Evolutionary conservation across 2,113 vertebrate genomes (phyloP).

Genomic region (Haemorhous mexicanus): DNA sequence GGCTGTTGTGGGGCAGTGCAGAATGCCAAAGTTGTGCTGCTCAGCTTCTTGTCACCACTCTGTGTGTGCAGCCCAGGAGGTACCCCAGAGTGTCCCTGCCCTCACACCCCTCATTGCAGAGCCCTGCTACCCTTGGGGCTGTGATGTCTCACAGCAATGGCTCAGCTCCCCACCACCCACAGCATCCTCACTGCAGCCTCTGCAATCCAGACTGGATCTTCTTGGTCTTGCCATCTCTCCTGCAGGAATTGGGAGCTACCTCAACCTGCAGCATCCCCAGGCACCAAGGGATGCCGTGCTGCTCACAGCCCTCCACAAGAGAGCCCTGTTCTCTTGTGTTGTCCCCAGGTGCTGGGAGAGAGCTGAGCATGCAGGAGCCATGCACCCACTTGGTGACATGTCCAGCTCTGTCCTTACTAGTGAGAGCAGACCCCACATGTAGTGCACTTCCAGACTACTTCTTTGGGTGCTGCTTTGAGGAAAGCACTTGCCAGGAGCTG

Average conservation of each 20-base stretch:
- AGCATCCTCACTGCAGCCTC: not conserved
- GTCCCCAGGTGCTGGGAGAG: not conserved
- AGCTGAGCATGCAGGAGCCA: not conserved
- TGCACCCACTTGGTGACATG: not conserved
- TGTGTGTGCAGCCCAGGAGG: fast-evolving
- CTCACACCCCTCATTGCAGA: not conserved
- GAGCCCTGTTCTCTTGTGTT: not conserved
- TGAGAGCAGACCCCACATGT: not conserved
- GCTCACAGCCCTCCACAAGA: not conserved
- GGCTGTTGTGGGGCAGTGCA: fast-evolving
- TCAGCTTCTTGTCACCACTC: not conserved
- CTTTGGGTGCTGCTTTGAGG: not conserved
- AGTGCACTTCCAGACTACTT: not conserved
- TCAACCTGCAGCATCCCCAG: not conserved
- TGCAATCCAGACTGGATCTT: not conserved
- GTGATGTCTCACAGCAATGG: fast-evolving
- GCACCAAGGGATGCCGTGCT: not conserved
- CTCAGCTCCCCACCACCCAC: not conserved
- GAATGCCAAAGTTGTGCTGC: not conserved
- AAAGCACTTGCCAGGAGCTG: not conserved
- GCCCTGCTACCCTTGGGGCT: not conserved
- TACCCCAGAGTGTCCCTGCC: not conserved
- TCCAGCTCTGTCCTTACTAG: not conserved
- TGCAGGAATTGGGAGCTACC: not conserved
- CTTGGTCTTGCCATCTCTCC: not conserved